A percentile compares a stretch with the other conserved stretches of the same genome.
phyloP scores from a whole-genome alignment of 2,113 vertebrate genomes.

The Psilopsiagon aymara region DNA sequence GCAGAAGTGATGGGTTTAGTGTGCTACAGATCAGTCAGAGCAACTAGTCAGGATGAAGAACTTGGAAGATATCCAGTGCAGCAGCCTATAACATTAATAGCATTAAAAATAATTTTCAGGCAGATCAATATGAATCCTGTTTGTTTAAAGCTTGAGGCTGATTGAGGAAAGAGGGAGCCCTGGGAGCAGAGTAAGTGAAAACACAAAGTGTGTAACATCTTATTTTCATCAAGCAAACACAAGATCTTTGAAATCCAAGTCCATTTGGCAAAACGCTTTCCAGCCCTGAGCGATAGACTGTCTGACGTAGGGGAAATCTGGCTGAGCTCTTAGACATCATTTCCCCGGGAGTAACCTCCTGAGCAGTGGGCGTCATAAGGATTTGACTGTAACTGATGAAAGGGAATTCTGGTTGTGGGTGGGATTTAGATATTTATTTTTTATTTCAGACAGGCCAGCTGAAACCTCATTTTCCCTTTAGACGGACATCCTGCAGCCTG shows the following conservation, averaged over 20 bases:
- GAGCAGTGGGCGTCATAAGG: neutral
- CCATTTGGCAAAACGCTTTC: neutral
- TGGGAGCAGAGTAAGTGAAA: slow-evolving; percentile 11
- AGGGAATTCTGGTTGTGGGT: neutral
- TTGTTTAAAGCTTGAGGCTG: neutral
- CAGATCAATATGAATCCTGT: slow-evolving; percentile 24
- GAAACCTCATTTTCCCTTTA: neutral
- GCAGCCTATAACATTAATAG: neutral
- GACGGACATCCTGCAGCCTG: neutral
- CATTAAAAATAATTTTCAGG: slow-evolving; percentile 41
- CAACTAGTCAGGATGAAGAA: neutral
- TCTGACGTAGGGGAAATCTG: neutral
- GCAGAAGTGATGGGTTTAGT: neutral
- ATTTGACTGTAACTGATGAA: neutral
- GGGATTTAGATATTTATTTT: neutral
- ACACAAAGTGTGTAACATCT: neutral
- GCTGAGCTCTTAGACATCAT: neutral
- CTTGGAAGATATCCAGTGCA: neutral
- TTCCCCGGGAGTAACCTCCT: neutral
- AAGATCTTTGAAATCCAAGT: slow-evolving; percentile 32
- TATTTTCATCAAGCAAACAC: slow-evolving; percentile 17
- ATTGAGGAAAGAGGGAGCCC: neutral
- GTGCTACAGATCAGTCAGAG: neutral
- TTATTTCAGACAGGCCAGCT: neutral
- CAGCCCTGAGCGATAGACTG: neutral